These are phyloP conservation scores for Thryonomys swinderianus DNA, from an alignment of 2,113 vertebrate genomes.

Conservation along the genomic window DNA sequence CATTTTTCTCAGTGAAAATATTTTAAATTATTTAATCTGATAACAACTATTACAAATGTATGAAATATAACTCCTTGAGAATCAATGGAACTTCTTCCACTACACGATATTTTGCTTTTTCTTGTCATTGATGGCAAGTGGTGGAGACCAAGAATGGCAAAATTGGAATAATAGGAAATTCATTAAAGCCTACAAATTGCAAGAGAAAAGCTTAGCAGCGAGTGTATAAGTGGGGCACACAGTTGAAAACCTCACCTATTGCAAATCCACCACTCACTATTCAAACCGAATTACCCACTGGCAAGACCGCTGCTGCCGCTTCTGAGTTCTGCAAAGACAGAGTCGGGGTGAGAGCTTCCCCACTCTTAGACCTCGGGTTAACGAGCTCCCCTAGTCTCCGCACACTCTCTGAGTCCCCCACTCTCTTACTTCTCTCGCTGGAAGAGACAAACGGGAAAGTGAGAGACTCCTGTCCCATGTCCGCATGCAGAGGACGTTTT, in stretches of 20 bases:
- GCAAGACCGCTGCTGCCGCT: not conserved
- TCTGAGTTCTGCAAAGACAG: not conserved
- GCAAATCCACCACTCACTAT: not conserved
- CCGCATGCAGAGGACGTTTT: not conserved
- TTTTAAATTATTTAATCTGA: conserved; percentile 1
- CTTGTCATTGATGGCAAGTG: not conserved
- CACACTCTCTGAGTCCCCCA: rapidly evolving
- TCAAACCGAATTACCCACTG: not conserved
- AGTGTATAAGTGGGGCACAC: not conserved
- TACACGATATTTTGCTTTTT: not conserved
- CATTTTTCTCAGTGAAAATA: not conserved
- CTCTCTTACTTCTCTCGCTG: not conserved
- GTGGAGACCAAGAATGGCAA: not conserved
- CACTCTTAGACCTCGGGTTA: not conserved
- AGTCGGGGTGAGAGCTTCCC: not conserved
- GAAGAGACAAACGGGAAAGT: not conserved
- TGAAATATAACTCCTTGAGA: not conserved
- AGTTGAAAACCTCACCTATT: not conserved
- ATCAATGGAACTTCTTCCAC: not conserved
- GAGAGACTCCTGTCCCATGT: not conserved
- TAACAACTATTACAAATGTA: not conserved
- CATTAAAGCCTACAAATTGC: not conserved
- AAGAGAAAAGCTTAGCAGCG: not conserved
- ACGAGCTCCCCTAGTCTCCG: not conserved
- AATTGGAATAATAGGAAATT: not conserved